Base-by-base conservation (phyloP, 2,113 vertebrate species). In the Sakesphorus luctuosus region DNA sequence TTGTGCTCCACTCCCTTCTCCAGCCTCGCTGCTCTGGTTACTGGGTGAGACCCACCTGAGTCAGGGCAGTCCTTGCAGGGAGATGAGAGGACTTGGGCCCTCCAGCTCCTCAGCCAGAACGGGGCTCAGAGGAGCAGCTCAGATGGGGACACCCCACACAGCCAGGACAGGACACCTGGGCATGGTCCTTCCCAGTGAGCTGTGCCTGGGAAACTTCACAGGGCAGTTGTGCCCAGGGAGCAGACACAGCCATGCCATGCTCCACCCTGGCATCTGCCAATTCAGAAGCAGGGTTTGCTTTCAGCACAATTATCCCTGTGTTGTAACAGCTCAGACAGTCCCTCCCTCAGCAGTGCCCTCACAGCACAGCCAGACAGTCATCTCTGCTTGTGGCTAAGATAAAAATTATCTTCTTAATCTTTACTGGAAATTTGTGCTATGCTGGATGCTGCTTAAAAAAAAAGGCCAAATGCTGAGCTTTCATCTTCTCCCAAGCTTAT, bases 401-500 rank as follows among this genome's bases (percentile, higher is more conserved):
- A 44, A 40, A 69, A 90, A 33, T 59, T 31, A 55, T 49, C 85
- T 80, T 86, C 58, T n/a, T 26, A 13, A 59, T 23, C 78, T 44
- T 86, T 59, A 85, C 69, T 74, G 83, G 52, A 94, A 86, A 86
- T 59, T 44, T 0, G 67, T 2, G 47, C 67, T 59, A 31, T 49
- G 72, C n/a, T 82, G 87, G 71, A 76, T 59, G 63, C 85, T 86
- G 65, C 12, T n/a, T 47, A 25, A 59, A 23, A 14, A 69, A 23
- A 65, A 31, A 11, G 83, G 28, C 9, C 75, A 90, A 69, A 72
- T 63, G 63, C 83, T 92, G 76, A 86, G 46, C 79, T 92, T 81
- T 71, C 68, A 36, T 47, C 85, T 90, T 76, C 58, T 86, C 93
- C 73, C 94, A 96, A 52, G 85, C 83, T 92, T 67, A 55, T 18